These are phyloP conservation scores for Coenobita brevimanus DNA, from an alignment of 1,140 invertebrate genomes.

Conservation along the genomic window DNA sequence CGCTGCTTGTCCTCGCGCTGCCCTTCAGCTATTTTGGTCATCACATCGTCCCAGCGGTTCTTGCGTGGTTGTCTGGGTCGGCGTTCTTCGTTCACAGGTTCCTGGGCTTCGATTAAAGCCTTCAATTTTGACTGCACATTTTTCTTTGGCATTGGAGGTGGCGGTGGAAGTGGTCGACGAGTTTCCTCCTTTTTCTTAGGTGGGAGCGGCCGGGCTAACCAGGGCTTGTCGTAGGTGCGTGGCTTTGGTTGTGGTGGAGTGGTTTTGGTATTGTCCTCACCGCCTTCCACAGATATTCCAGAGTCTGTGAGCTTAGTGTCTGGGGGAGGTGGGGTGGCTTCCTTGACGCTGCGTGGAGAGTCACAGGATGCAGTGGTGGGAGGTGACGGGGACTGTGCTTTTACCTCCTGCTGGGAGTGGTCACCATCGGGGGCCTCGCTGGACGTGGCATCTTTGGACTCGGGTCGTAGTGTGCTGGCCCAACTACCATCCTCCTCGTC, in stretches of 20 bases:
- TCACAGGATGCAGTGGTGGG: constrained; percentile 1
- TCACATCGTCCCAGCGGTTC: constrained; percentile 69
- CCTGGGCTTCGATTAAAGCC: constrained; percentile 56
- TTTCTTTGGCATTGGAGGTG: constrained; percentile 67
- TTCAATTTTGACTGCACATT: constrained; percentile 68
- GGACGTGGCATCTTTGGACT: constrained; percentile 41
- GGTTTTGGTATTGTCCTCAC: constrained; percentile 23
- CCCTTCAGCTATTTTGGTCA: constrained; percentile 68
- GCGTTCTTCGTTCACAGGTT: constrained; percentile 40
- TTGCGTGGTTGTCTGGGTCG: constrained; percentile 58
- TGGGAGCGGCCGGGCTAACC: constrained; percentile 55
- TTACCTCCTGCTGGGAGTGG: neutral
- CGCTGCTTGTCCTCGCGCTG: constrained; percentile 62
- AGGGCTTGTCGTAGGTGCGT: constrained; percentile 67
- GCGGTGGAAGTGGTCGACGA: constrained; percentile 48
- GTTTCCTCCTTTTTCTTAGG: constrained; percentile 55
- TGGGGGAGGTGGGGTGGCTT: neutral
- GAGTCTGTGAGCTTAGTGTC: constrained; percentile 3
- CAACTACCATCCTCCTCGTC: constrained; percentile 67
- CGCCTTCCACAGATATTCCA: constrained; percentile 26
- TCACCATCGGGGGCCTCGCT: constrained; percentile 25
- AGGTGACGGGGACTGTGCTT: neutral
- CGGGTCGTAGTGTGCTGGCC: constrained; percentile 54
- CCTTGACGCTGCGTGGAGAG: neutral
- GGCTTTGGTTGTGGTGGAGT: constrained; percentile 15